Evolutionary conservation across 2,888 invertebrate genomes (phyloP), one percentile per base, ranked within the genome.

Genomic region (Dasysyrphus albostriatus): DNA sequence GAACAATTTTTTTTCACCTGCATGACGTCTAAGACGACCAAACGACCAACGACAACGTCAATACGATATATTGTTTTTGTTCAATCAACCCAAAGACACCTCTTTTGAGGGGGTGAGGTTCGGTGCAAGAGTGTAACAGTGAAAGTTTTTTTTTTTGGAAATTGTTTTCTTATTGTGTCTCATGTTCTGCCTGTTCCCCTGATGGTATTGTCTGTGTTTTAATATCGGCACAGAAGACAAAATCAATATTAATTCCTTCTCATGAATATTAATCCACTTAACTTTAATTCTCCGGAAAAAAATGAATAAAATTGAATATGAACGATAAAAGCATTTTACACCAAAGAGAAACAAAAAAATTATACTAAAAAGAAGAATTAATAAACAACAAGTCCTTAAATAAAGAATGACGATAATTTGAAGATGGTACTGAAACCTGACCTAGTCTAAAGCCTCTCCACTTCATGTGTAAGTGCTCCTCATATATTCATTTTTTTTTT

Each of bases 191-290:
- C 32, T 14, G 9, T 51, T 10, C 16, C 47, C 14, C 7, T 14
- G 14, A 2, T n/a, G 8, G 32, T 32, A 5, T 24, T 2, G 24
- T 24, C 65, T 58, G 49, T 70, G 47, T 24, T 72, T 77, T 59
- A 82, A 47, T 63, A 63, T 56, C 67, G 54, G 39, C 70, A 49
- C 37, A 44, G 29, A 51, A 65, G 47, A 29, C 37, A 63, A 85
- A 85, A 85, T 85, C 85, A 85, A 85, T 85, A 85, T 77, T 82
- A 78, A 85, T 82, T 85, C 82, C 69, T 51, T 74, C 73, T 74
- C 77, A 82, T 85, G 82, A 85, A 85, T 85, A 77, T 63, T 77
- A 82, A 82, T 82, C 74, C 85, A 82, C 77, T 82, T 82, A 85
- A 85, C 42, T 78, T 82, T 70, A 85, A 85, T 74, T 70, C 82